These are phyloP conservation scores for Chrysomallon squamiferum DNA, from an alignment of 1,140 invertebrate species.

Conservation along the genomic window DNA sequence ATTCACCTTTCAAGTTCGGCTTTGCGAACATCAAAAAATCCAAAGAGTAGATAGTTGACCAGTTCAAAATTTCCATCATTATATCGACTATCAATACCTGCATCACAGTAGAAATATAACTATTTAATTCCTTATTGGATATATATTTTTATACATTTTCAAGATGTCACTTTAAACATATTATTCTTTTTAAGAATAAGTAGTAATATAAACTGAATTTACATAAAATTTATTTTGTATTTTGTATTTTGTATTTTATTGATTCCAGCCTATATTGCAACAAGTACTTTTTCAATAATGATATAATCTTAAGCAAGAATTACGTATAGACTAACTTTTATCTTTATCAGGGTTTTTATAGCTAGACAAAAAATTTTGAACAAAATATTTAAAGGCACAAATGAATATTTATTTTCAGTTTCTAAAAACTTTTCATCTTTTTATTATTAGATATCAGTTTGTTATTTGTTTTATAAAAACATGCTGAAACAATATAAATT, in stretches of 20 bases:
- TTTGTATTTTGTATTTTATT: neutral
- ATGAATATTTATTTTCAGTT: too few species aligned
- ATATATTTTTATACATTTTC: neutral
- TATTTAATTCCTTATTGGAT: neutral
- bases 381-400: too few species aligned
- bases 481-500: too few species aligned
- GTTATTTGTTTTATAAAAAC: too few species aligned
- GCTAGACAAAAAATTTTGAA: too few species aligned
- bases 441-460: too few species aligned
- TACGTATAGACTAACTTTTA: too few species aligned
- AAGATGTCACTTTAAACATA: neutral
- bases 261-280: neutral
- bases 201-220: neutral
- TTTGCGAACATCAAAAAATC: conserved; percentile 55
- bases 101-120: conserved; percentile 6
- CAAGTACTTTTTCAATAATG: neutral
- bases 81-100: conserved; percentile 59
- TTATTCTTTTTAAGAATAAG: neutral
- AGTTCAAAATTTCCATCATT: conserved; percentile 54
- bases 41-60: conserved; percentile 57
- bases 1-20: conserved; percentile 52
- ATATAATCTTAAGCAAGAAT: too few species aligned
- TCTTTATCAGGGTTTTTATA: too few species aligned
- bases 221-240: neutral
- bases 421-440: too few species aligned